A percentile compares a stretch with the other conserved stretches of the same genome.
These are phyloP conservation scores for Tychaedon coryphoeus DNA, from an alignment of 2,113 vertebrate species.

Conservation along the genomic window DNA sequence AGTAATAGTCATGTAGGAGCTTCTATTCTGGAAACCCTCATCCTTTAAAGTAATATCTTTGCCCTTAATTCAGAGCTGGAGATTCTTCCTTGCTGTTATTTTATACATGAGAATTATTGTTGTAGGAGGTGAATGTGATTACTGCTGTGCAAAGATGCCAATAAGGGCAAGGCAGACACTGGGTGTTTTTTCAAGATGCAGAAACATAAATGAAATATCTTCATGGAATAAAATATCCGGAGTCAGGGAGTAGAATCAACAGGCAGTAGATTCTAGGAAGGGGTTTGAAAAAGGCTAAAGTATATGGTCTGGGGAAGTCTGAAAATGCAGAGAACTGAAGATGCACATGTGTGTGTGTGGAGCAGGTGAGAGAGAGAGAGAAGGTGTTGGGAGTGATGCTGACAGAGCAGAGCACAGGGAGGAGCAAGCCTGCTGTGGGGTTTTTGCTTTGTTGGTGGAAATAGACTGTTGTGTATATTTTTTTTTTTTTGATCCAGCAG, in stretches of 20 bases:
- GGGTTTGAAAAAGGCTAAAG: neutral
- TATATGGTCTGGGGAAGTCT: neutral
- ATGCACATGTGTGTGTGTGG: rapidly evolving
- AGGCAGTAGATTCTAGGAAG: neutral
- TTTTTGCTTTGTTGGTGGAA: neutral
- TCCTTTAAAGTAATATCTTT: neutral
- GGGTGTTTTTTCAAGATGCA: neutral
- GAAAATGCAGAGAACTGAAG: neutral
- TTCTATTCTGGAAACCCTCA: neutral
- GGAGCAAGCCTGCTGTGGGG: neutral
- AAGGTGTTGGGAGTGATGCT: neutral
- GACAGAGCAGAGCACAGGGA: neutral
- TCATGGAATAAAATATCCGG: neutral
- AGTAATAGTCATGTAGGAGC: neutral
- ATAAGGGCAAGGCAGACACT: neutral
- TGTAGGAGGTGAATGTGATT: neutral
- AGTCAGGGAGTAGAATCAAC: neutral
- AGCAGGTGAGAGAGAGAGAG: neutral
- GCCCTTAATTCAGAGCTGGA: neutral
- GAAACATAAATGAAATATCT: neutral
- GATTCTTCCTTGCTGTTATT: neutral
- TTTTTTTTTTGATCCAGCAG: neutral
- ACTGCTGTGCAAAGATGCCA: neutral
- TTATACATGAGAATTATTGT: neutral
- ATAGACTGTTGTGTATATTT: neutral